Evolutionary conservation across 2,113 vertebrate genomes (phyloP).

Genomic region (Connochaetes taurinus): DNA sequence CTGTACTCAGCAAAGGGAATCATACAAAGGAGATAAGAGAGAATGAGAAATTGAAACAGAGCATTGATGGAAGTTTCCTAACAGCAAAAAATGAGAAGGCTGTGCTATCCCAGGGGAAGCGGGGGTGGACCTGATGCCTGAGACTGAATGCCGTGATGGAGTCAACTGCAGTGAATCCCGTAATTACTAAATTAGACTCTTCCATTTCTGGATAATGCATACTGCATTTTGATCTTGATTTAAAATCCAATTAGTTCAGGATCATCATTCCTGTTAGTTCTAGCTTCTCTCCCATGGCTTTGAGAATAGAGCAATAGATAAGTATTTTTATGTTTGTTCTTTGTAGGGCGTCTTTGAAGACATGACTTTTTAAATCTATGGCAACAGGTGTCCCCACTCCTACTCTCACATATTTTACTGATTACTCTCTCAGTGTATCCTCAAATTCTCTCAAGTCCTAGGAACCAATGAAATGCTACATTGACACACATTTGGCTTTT

Average conservation of each 20-base stretch:
- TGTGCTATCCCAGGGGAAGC: constrained; percentile 29
- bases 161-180: constrained; percentile 42
- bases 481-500: neutral
- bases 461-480: neutral
- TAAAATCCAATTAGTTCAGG: constrained; percentile 75
- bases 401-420: constrained; percentile 62
- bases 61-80: constrained; percentile 58
- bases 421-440: constrained; percentile 51
- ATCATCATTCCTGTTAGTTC: constrained; percentile 63
- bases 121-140: constrained; percentile 9
- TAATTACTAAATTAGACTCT: constrained; percentile 63
- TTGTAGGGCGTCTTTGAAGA: constrained; percentile 65
- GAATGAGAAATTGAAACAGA: constrained; percentile 57
- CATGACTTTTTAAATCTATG: constrained; percentile 7
- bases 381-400: constrained; percentile 66
- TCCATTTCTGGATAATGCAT: constrained; percentile 65
- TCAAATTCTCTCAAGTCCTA: neutral
- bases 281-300: constrained; percentile 57
- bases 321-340: constrained; percentile 49
- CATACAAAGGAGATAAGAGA: constrained; percentile 45
- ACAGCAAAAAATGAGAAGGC: constrained; percentile 51
- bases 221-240: constrained; percentile 65
- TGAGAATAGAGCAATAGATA: constrained; percentile 38
- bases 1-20: constrained; percentile 23
- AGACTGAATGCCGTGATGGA: constrained; percentile 11